phyloP scores from a whole-genome alignment of 2,797 vertebrate species.

The Acrossocheilus fasciatus region DNA sequence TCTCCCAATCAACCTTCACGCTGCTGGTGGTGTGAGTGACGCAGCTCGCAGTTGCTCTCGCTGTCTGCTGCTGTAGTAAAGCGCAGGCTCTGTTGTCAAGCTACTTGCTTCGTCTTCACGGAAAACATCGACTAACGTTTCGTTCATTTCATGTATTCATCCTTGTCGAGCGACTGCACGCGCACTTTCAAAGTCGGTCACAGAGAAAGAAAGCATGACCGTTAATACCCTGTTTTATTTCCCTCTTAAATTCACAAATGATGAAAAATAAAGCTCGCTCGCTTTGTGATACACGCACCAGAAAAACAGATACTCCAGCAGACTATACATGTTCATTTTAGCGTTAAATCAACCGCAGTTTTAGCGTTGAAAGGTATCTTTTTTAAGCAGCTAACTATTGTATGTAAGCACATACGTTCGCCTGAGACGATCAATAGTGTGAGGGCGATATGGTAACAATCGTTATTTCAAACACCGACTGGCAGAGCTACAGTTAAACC shows the following conservation, averaged over 20 bases:
- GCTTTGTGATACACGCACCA: neutral
- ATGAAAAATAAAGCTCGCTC: neutral
- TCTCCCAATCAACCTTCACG: conserved; percentile 62
- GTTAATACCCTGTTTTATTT: too few species aligned
- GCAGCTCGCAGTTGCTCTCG: conserved; percentile 38
- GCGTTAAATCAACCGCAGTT: neutral
- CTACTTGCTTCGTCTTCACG: neutral
- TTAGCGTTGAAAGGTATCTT: neutral
- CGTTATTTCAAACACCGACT: conserved; percentile 14
- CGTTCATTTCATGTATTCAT: neutral
- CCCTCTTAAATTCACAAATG: neutral
- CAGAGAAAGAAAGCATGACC: neutral
- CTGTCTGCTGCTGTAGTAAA: conserved; percentile 38
- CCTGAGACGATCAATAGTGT: neutral
- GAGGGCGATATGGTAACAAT: neutral
- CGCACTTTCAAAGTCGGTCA: neutral
- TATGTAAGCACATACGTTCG: neutral
- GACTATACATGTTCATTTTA: neutral
- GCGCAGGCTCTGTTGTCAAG: conserved; percentile 43
- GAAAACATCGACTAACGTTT: neutral
- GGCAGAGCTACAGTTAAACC: conserved; percentile 60
- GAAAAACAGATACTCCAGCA: neutral
- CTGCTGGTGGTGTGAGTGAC: conserved; percentile 62
- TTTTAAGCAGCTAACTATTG: neutral
- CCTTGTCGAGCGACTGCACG: neutral